A percentile compares a stretch with the other conserved stretches of the same genome.
Conservation (phyloP, 2,113 vertebrate species). For the Collichthys lucidus region DNA sequence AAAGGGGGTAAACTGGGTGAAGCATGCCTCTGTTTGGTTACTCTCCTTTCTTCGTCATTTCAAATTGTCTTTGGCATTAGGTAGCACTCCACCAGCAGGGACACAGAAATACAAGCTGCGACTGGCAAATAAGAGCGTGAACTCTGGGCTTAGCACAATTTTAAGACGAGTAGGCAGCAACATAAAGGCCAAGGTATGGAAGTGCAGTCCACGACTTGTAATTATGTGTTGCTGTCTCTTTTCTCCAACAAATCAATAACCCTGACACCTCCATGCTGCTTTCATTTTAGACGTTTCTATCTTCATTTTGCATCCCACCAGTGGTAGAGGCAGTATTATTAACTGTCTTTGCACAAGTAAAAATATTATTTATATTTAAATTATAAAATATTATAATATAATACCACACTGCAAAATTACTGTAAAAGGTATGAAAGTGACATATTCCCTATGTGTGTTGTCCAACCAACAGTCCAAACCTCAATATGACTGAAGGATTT, state of each 20-base stretch:
- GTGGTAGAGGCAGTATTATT: neutral
- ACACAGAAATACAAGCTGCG: slow-evolving; percentile 18
- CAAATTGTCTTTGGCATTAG: slow-evolving; percentile 34
- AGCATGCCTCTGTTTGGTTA: slow-evolving; percentile 10
- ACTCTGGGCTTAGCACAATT: slow-evolving; percentile 40
- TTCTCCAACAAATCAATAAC: slow-evolving; percentile 50
- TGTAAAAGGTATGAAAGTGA: no score
- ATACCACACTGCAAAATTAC: no score
- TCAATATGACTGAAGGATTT: neutral
- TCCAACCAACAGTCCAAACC: no score
- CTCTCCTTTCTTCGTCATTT: slow-evolving; percentile 29
- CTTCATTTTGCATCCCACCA: slow-evolving; percentile 2
- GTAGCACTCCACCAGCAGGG: slow-evolving; percentile 25
- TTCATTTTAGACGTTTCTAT: slow-evolving; percentile 25
- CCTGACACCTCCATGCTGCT: slow-evolving; percentile 3
- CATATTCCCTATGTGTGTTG: no score
- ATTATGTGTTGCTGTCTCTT: slow-evolving; percentile 57
- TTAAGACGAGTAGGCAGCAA: slow-evolving; percentile 37
- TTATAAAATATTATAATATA: no score
- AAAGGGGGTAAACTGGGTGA: slow-evolving; percentile 27
- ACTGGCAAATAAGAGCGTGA: slow-evolving; percentile 44
- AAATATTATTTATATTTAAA: no score
- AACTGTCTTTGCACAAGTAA: neutral
- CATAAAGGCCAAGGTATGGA: slow-evolving; percentile 48
- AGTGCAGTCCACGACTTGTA: slow-evolving; percentile 49